These are phyloP conservation scores for Sinocyclocheilus rhinocerous DNA, from an alignment of 2,113 vertebrate species.

Conservation along the genomic window DNA sequence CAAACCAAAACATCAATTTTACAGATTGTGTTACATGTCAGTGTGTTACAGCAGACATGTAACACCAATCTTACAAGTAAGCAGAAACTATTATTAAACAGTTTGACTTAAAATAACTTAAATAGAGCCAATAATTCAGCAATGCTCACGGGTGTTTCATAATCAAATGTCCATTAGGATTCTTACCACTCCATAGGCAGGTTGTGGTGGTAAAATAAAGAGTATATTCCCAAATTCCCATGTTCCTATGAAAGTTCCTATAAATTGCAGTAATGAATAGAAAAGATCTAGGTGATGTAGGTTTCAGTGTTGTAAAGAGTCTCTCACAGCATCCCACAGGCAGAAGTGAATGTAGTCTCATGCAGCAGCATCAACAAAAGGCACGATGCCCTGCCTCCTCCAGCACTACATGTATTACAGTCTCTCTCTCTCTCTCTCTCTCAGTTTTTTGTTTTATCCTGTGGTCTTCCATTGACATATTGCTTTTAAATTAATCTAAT, in stretches of 20 bases:
- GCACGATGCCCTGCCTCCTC: slow-evolving; percentile 39
- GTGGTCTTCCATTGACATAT: no score
- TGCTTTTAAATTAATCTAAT: no score
- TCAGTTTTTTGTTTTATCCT: no score
- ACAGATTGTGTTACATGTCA: no score
- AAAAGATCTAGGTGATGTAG: not conserved
- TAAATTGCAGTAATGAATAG: not conserved
- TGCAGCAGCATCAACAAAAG: slow-evolving; percentile 25
- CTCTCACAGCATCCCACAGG: not conserved
- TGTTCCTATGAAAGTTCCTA: slow-evolving; percentile 22
- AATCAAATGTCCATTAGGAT: slow-evolving; percentile 22
- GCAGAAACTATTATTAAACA: no score
- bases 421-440: slow-evolving; percentile 28
- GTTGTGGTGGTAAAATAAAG: slow-evolving; percentile 49
- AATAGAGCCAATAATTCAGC: not conserved
- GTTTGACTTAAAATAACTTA: no score
- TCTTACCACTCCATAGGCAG: slow-evolving; percentile 60
- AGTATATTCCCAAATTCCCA: slow-evolving; percentile 53
- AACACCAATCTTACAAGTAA: no score
- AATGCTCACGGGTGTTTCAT: not conserved
- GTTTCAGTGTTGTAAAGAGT: not conserved
- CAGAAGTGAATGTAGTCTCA: slow-evolving; percentile 21
- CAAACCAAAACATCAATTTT: no score
- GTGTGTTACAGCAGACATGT: no score
- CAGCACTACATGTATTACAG: not conserved